phyloP scores from a whole-genome alignment of 1,140 invertebrate species.

The Nephotettix cincticeps region DNA sequence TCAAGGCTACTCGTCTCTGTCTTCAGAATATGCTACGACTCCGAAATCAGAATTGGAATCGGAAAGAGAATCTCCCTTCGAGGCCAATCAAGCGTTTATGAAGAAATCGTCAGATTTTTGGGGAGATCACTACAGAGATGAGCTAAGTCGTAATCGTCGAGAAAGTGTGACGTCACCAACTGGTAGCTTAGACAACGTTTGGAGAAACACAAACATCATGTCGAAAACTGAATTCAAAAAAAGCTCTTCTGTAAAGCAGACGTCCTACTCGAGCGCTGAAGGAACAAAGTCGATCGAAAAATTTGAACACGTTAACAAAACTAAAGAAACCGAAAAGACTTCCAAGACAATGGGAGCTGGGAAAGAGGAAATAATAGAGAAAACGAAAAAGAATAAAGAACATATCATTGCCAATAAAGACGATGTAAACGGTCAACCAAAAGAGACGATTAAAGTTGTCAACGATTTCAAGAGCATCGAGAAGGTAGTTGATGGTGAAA shows the following conservation, averaged over 20 bases:
- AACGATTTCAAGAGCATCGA: constrained; percentile 16
- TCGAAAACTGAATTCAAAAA: constrained; percentile 15
- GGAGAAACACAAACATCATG: not conserved
- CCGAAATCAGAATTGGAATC: not conserved
- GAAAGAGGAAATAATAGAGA: constrained; percentile 21
- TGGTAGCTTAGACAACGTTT: not conserved
- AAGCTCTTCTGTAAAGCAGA: not conserved
- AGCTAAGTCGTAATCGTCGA: not conserved
- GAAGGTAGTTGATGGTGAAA: not conserved
- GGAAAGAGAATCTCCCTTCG: not conserved
- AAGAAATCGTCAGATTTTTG: constrained; percentile 21
- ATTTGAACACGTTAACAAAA: constrained; percentile 17
- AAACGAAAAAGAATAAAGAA: constrained; percentile 17
- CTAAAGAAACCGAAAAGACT: constrained; percentile 1
- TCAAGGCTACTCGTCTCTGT: not conserved
- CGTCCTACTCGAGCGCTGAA: constrained; percentile 1
- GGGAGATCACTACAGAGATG: not conserved
- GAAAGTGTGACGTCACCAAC: not conserved
- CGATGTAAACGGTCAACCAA: not conserved
- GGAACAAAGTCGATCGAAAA: not conserved
- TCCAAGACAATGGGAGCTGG: not conserved
- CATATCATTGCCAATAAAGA: constrained; percentile 8
- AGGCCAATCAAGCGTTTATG: not conserved
- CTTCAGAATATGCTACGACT: not conserved
- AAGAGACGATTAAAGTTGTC: not conserved